phyloP scores from a whole-genome alignment of 2,113 vertebrate genomes.

The Acinonyx jubatus region DNA sequence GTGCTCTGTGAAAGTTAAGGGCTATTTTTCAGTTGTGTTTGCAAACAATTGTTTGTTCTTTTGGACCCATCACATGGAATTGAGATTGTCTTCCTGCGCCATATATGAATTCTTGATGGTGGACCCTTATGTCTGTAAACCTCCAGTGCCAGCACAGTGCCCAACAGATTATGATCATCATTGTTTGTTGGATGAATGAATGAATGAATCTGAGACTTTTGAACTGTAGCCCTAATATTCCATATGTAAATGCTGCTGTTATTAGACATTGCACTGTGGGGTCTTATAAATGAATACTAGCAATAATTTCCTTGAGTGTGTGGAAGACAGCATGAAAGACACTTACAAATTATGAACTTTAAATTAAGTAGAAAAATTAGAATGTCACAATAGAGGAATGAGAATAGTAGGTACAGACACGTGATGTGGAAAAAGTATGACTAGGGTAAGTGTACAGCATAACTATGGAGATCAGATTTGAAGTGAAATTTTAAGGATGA shows the following conservation, averaged over 20 bases:
- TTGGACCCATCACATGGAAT: not conserved
- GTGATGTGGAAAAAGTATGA: not conserved
- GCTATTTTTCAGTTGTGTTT: not conserved
- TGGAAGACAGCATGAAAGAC: not conserved
- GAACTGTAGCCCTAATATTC: not conserved
- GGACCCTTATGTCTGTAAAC: not conserved
- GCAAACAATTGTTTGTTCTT: not conserved
- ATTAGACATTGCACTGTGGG: not conserved
- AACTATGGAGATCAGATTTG: not conserved
- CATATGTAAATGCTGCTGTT: not conserved
- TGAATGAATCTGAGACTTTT: not conserved
- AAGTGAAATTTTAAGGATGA: not conserved
- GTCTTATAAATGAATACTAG: not conserved
- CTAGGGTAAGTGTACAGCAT: not conserved
- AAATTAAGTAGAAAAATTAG: not conserved
- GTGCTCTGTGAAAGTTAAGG: not conserved
- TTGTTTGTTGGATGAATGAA: not conserved
- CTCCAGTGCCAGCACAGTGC: not conserved
- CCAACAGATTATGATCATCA: not conserved
- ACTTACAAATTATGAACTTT: not conserved
- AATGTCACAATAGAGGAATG: not conserved
- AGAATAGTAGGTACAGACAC: not conserved
- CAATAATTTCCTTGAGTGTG: not conserved
- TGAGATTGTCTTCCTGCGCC: not conserved
- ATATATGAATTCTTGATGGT: not conserved